phyloP scores from a whole-genome alignment of 92 coral and sea anemone species.

The Paragorgia papillata region DNA sequence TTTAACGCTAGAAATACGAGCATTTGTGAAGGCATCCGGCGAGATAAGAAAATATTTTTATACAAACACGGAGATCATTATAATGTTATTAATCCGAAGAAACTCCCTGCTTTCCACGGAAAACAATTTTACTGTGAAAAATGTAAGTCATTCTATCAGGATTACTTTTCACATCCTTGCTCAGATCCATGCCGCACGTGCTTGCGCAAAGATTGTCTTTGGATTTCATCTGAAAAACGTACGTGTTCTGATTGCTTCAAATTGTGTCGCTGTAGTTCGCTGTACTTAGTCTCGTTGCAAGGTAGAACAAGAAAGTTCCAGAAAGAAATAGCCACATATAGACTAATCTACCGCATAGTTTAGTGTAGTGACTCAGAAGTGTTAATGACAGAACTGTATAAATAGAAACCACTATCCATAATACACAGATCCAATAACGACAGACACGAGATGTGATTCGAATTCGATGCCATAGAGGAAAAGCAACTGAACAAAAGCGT shows the following conservation, averaged over 20 bases:
- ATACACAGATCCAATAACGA: no score
- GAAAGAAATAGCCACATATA: no score
- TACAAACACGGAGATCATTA: not conserved
- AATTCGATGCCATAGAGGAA: no score
- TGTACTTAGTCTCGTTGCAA: no score
- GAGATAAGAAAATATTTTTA: not conserved
- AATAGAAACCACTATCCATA: no score
- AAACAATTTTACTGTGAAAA: slow-evolving; percentile 5
- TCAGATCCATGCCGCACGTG: slow-evolving; percentile 30
- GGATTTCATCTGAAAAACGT: not conserved
- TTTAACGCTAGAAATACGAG: not conserved
- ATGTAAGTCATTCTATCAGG: slow-evolving; percentile 10
- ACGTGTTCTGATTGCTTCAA: slow-evolving; percentile 38
- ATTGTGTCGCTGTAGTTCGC: slow-evolving; percentile 37
- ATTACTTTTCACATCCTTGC: slow-evolving; percentile 5
- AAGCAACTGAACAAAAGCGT: no score
- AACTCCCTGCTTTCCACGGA: slow-evolving; percentile 14
- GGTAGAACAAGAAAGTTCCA: no score
- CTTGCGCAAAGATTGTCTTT: slow-evolving; percentile 21
- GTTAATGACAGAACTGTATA: no score
- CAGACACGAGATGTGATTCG: no score
- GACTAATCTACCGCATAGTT: no score
- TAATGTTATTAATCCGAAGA: not conserved
- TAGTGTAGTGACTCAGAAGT: no score
- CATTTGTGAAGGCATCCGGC: not conserved